Conservation (phyloP, 2,888 invertebrate species). For the Ephialtes manifestator region DNA sequence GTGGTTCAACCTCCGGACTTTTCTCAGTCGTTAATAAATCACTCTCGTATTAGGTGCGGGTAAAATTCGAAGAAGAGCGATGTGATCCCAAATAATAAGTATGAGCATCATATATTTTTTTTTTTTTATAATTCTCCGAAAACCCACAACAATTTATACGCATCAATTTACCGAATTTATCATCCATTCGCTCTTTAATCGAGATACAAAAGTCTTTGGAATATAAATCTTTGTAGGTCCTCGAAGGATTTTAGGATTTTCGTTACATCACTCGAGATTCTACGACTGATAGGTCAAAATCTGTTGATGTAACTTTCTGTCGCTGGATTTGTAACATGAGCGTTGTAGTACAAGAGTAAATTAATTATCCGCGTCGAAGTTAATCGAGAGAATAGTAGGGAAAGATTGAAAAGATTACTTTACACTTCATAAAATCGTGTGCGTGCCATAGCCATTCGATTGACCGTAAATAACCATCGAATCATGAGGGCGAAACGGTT, state of each 20-base stretch:
- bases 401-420: conserved; percentile 66
- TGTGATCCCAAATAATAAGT: conserved; percentile 30
- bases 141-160: conserved; percentile 45
- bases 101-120: background rate
- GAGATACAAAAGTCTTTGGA: conserved; percentile 26
- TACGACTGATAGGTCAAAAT: conserved; percentile 12
- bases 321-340: background rate
- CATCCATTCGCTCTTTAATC: conserved; percentile 38
- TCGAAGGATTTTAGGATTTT: conserved; percentile 11
- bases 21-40: conserved; percentile 57
- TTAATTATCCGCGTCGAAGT: conserved; percentile 57
- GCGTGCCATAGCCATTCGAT: conserved; percentile 53
- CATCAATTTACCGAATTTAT: conserved; percentile 41
- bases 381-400: conserved; percentile 50
- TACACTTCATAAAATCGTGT: conserved; percentile 68
- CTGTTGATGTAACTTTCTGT: background rate
- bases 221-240: conserved; percentile 41
- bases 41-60: conserved; percentile 57
- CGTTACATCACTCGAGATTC: conserved; percentile 21
- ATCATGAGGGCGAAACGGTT: conserved; percentile 60
- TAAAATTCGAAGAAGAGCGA: conserved; percentile 50
- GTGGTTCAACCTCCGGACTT: conserved; percentile 15
- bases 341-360: conserved; percentile 2
- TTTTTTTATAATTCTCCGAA: conserved; percentile 19
- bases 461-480: conserved; percentile 64